These are phyloP conservation scores for Rhombomys opimus DNA, from an alignment of 2,113 vertebrate species.

Conservation along the genomic window DNA sequence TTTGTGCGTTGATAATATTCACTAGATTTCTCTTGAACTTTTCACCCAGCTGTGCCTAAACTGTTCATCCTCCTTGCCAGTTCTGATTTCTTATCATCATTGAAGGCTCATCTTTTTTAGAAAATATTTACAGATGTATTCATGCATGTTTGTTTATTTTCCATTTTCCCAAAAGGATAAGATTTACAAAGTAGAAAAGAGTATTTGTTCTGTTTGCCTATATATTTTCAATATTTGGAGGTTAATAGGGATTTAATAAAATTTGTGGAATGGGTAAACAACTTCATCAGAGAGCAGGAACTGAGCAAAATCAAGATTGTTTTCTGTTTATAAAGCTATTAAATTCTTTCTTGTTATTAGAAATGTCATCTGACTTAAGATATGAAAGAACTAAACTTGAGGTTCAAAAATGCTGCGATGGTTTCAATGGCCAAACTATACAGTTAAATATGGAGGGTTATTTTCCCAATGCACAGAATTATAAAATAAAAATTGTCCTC, in stretches of 20 bases:
- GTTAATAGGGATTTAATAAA: slow-evolving; percentile 42
- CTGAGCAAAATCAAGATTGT: not conserved
- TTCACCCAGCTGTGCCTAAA: not conserved
- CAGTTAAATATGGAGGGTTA: not conserved
- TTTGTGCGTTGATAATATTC: not conserved
- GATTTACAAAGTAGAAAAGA: not conserved
- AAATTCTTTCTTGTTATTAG: not conserved
- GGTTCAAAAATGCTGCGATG: slow-evolving; percentile 46
- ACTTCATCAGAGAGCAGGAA: not conserved
- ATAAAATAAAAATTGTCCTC: not conserved
- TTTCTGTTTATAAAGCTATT: slow-evolving; percentile 53
- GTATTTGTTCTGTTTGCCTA: slow-evolving; percentile 30
- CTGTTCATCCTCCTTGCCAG: not conserved
- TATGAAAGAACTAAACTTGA: not conserved
- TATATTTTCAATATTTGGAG: not conserved
- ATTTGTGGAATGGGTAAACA: slow-evolving; percentile 24
- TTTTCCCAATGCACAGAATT: not conserved
- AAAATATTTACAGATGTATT: not conserved
- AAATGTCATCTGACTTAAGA: slow-evolving; percentile 19
- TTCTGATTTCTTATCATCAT: not conserved
- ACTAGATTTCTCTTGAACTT: too few relatives aligned
- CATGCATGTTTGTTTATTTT: slow-evolving; percentile 7
- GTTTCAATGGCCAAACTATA: not conserved
- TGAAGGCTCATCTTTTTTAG: not conserved
- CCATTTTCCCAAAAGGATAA: not conserved